Evolutionary conservation across 2,888 invertebrate species (phyloP).

Genomic region (Melanostoma scalare): DNA sequence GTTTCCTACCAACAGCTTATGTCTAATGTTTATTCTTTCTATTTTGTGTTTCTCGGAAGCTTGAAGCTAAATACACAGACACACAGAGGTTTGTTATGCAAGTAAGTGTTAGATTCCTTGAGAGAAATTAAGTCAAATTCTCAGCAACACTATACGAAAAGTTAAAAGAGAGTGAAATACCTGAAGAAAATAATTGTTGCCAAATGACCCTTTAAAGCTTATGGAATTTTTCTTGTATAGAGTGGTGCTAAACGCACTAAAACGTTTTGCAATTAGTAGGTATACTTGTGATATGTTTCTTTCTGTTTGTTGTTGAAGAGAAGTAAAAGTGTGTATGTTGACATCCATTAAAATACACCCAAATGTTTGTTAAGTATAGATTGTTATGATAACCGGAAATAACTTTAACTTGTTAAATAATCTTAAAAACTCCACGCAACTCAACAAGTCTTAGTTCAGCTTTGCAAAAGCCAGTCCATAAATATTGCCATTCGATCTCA

Average conservation of each 20-base stretch:
- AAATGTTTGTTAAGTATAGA: neutral
- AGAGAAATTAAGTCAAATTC: neutral
- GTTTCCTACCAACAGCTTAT: constrained; percentile 40
- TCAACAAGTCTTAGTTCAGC: constrained; percentile 11
- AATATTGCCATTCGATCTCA: constrained; percentile 12
- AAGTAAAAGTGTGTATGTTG: neutral
- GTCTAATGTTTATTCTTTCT: constrained; percentile 12
- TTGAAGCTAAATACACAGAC: constrained; percentile 17
- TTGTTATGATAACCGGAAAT: constrained; percentile 33
- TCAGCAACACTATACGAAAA: neutral
- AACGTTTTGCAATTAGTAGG: too few species aligned
- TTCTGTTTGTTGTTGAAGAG: neutral
- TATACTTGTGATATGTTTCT: neutral
- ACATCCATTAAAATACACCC: neutral
- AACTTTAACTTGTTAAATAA: constrained; percentile 44
- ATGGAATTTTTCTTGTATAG: constrained; percentile 36
- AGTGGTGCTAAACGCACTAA: neutral
- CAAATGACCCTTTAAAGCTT: constrained; percentile 42
- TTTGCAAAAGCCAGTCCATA: constrained; percentile 38
- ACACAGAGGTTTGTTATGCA: neutral
- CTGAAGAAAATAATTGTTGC: constrained; percentile 55
- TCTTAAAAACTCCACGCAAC: constrained; percentile 1
- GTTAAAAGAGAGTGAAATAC: constrained; percentile 30
- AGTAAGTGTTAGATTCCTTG: constrained; percentile 27
- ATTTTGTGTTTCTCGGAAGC: neutral